Evolutionary conservation across 92 coral and sea anemone genomes (phyloP), one percentile per base, ranked within the genome.

Genomic region (Phenganax stokvisi): DNA sequence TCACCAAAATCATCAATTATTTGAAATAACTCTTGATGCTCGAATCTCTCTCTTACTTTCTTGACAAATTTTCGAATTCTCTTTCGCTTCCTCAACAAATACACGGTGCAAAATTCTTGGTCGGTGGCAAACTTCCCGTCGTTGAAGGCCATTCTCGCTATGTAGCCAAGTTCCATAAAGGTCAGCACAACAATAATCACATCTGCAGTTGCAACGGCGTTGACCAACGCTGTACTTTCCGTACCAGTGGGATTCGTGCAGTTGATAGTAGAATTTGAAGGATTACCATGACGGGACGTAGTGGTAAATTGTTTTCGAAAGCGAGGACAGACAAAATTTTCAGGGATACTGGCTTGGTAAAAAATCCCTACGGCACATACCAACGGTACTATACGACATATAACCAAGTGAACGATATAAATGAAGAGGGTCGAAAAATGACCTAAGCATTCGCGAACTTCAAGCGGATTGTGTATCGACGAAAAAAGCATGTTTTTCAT

Each of bases 341-440:
- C 25, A 1, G 65, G 65, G 27, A 59, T 59, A 25, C 2, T 1
- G 7, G 65, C 3, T 56, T 27, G 51, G 16, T 12, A 30, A 29
- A 73, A 73, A 6, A 73, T 51, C 59, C 11, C 11, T 8, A 37
- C 77, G 37, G 60, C 77, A 51, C 51, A 52, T n/a, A 8, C 59
- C 20, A 54, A 53, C 16, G 61, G 59, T 53, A 73, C 20, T 73
- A 73, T 56, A 73, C 77, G 77, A 54, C 12, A 52, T 12, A 51
- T 2, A 12, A 73, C 7, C 77, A 73, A 56, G 51, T 73, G 62
- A 10, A 52, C 17, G 31, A 73, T 13, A 12, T 73, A 73, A 10
- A 52, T 0, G 7, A 7, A n/a, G 44, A 20, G 51, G n/a, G 51
- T 54, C 25, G 17, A 11, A 73, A 10, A 73, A 52, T 54, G 30